A percentile compares a stretch with the other conserved stretches of the same genome.
Conservation (phyloP, 1,140 invertebrate species). For the Pseudachorutes palmiensis region DNA sequence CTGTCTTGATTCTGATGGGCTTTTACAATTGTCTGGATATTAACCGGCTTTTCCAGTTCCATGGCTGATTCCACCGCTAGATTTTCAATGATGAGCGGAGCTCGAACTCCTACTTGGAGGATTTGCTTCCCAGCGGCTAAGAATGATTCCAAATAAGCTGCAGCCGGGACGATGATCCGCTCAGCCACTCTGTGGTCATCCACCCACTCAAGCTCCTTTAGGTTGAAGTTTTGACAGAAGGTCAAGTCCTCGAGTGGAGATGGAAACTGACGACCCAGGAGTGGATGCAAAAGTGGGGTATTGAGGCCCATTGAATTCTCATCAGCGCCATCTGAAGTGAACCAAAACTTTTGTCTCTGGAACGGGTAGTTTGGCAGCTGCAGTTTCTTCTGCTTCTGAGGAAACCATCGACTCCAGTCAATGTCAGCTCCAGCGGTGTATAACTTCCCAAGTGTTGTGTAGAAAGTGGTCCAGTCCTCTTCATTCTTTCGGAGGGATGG, state of each 20-base stretch:
- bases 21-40: not conserved
- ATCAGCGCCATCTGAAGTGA: not conserved
- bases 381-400: not conserved
- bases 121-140: constrained; percentile 17
- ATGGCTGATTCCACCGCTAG: constrained; percentile 24
- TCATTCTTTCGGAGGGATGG: constrained; percentile 22
- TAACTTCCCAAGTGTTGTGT: constrained; percentile 13
- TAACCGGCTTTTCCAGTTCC: constrained; percentile 6
- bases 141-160: constrained; percentile 22
- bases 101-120: not conserved
- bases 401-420: constrained; percentile 19
- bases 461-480: constrained; percentile 21
- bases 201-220: constrained; percentile 20
- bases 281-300: constrained; percentile 16
- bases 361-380: constrained; percentile 24
- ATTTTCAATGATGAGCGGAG: constrained; percentile 18
- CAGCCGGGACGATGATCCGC: constrained; percentile 20
- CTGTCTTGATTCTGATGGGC: not conserved
- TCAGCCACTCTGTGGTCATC: constrained; percentile 24
- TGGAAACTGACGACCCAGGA: constrained; percentile 19
- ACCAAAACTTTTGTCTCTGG: constrained; percentile 22
- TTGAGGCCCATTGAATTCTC: constrained; percentile 10
- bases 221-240: constrained; percentile 14
- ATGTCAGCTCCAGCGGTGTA: constrained; percentile 20
- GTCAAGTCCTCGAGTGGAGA: constrained; percentile 1